phyloP scores from a whole-genome alignment of 64 coral and sea anemone genomes.

The Actinia tenebrosa region DNA sequence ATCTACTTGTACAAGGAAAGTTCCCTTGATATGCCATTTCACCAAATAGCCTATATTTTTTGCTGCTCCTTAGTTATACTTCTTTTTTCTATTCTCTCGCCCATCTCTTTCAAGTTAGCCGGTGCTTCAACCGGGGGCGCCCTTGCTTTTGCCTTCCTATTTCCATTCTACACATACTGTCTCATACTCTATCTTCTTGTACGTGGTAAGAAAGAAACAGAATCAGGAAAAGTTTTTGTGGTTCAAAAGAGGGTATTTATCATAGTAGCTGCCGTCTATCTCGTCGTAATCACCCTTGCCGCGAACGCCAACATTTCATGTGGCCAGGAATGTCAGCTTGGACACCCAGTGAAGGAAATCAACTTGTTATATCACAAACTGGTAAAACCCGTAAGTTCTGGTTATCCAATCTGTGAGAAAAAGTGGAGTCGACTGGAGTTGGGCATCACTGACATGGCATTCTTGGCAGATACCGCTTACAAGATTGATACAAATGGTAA shows the following conservation, averaged over 20 bases:
- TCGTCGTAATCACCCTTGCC: background rate
- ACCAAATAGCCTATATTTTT: background rate
- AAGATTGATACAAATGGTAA: constrained; percentile 11
- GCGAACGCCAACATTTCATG: background rate
- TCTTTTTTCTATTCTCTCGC: constrained; percentile 44
- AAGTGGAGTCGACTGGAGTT: constrained; percentile 28
- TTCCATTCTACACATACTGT: constrained; percentile 33
- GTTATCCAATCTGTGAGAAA: constrained; percentile 58
- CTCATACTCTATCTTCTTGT: constrained; percentile 41
- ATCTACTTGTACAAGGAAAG: constrained; percentile 27
- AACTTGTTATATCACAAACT: background rate
- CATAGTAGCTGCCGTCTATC: background rate
- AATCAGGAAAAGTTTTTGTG: background rate
- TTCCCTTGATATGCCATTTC: background rate
- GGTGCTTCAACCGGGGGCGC: constrained; percentile 16
- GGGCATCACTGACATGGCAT: constrained; percentile 57
- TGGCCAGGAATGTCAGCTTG: constrained; percentile 10
- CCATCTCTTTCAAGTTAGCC: constrained; percentile 36
- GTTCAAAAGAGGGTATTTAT: background rate
- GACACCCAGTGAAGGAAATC: background rate
- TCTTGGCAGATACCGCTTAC: constrained; percentile 42
- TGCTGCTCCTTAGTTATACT: background rate
- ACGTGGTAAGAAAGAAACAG: constrained; percentile 34
- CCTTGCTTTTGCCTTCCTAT: constrained; percentile 57
- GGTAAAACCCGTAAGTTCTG: background rate